Base-by-base conservation (phyloP, 2,888 invertebrate genomes). In the Drosophila prolongata region DNA sequence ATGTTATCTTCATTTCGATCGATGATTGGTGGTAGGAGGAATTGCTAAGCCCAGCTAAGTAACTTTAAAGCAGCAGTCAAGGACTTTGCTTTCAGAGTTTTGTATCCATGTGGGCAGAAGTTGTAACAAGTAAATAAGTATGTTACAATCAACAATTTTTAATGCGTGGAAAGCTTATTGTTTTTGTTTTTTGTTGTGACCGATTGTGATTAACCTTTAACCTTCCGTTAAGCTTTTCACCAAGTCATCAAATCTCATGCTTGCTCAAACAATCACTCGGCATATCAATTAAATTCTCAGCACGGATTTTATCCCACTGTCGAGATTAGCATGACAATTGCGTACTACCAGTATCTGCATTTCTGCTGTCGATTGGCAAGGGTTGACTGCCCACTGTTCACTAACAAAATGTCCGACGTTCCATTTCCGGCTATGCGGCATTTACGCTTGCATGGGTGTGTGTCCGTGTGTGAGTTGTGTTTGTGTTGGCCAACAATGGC, bases 301-400 rank as follows among this genome's bases (percentile, higher is more conserved):
- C 60, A 54, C 34, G 47, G 24, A 62, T 49, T 46, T 35, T 13
- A n/a, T 40, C 14, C 42, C 43, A n/a, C 43, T 11, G 16, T 6
- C 47, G 44, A 42, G 54, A 61, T 61, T 64, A 61, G 40, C 59
- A 53, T 52, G 49, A 53, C 54, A 80, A 73, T 65, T 65, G 54
- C 54, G 62, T 60, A 57, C 47, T 46, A 35, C 46, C 16, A n/a
- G 30, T 27, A 44, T 24, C 35, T 9, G 49, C 43, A 61, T 40
- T 38, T 42, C 53, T n/a, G n/a, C 10, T 37, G 44, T 56, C 50
- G 56, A 46, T 61, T 42, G 37, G 58, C 27, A 43, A 52, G 62
- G 60, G 16, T 47, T 62, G 27, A 43, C 50, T 67, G 60, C 57
- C 3, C 49, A 34, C 35, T 13, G 49, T 54, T 42, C 68, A n/a